Base-by-base conservation (phyloP, 2,113 vertebrate genomes). In the Lota lota region DNA sequence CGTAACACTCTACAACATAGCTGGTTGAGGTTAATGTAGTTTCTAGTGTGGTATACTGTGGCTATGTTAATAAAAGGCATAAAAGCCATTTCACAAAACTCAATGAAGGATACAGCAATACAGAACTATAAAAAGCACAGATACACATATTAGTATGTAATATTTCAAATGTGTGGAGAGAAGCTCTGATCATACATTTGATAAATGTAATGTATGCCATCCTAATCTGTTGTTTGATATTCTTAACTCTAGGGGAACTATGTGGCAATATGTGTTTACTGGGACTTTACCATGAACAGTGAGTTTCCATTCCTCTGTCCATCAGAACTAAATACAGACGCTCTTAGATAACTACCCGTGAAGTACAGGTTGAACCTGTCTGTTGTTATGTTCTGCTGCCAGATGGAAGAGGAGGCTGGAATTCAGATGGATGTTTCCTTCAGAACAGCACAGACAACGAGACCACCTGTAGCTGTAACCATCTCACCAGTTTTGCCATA, bases 401-500 rank as follows among this genome's bases (percentile, higher is more conserved):
- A 99, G 97, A 76, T 77, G 88, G 90, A 63, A 86, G 76, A 33
- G 96, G 96, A 59, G 95, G 95, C 61, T 99, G 97, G 97, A 94
- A 91, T 57, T n/a, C 81, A 0, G 69, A 88, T 12, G 96, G 96
- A 1, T 99, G 97, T 70, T 72, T 1, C 5, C 85, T 96, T 64
- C 83, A 69, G 75, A 93, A 92, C 70, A 91, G 70, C 17, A 93
- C 85, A 65, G 79, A 84, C 61, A 89, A 91, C 57, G 91, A 94
- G 84, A 97, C 95, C 0, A 69, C 91, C 54, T 99, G 97, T 76
- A 90, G 87, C 68, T 99, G 97, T 83, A 95, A 92, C 82, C 97
- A 99, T 83, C 94, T 99, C 56, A 99, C 97, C 63, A 95, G 95
- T 77, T 99, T 99, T 76, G 95, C 93, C 0, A 91, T 99, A 79